Base-by-base conservation (phyloP, 2,113 vertebrate species). In the Phoenicopterus ruber region DNA sequence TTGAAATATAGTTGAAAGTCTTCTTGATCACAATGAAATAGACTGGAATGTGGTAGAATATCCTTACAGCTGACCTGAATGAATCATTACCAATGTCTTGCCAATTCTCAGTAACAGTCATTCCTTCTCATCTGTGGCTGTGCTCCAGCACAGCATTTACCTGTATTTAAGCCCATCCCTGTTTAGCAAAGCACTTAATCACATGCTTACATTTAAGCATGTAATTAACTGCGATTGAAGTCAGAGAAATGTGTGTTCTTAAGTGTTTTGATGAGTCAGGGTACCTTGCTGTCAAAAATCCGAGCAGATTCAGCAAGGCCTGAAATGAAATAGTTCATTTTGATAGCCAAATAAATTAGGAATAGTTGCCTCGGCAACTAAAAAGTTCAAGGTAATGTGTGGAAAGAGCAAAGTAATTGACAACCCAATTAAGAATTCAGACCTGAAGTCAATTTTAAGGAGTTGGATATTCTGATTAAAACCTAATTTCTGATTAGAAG, bases 281-380 rank as follows among this genome's bases (percentile, higher is more conserved):
- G 31, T 88, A 59, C 79, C n/a, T 83, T 83, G 59, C 82, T 88
- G 47, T 93, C 91, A 91, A 93, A 96, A 90, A 86, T 49, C 44
- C 32, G 86, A 62, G 14, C 54, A 66, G 77, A 63, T 96, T 97
- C 92, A 93, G 92, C 89, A 96, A 88, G 72, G 83, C 91, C 91
- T 93, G 89, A 95, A 97, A 94, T 86, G 29, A 94, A 97, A 92
- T 34, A 73, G 54, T 94, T 97, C 94, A 94, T 97, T 98, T 96
- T 96, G 89, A 96, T 98, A 96, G 80, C 96, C 82, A 96, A 94
- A 97, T 97, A 97, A 97, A 97, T 98, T 94, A 94, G 82, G 69
- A 94, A 88, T 77, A 96, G 97, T 98, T 98, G 95, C 97, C 97
- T 97, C 29, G 24, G 97, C 97, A 97, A 97, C 97, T 95, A 84